Evolutionary conservation across 2,797 vertebrate genomes (phyloP).

Genomic region (Hirundo rustica): DNA sequence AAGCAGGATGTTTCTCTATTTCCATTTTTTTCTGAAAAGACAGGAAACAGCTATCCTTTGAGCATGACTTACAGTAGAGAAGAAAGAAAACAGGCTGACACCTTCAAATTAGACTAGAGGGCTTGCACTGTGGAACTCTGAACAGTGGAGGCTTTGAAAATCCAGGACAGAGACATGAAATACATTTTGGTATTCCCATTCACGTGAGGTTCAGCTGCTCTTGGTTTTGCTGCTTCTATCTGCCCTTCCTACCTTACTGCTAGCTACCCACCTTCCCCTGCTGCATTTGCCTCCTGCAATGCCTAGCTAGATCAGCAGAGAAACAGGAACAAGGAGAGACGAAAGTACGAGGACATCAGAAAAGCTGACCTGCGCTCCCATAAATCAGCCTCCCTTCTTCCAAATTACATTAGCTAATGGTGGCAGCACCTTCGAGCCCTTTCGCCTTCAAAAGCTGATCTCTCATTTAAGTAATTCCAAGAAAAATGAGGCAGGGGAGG

Average conservation of each 20-base stretch:
- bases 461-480: slow-evolving; percentile 40
- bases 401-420: slow-evolving; percentile 64
- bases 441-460: slow-evolving; percentile 51
- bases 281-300: background rate
- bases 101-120: background rate
- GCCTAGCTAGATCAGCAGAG: background rate
- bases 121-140: background rate
- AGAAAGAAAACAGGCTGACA: background rate
- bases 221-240: background rate
- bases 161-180: background rate
- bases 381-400: background rate
- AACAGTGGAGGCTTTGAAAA: background rate
- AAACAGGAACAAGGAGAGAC: background rate
- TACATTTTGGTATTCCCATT: background rate
- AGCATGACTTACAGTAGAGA: background rate
- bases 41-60: background rate
- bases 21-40: background rate
- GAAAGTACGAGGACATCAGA: background rate
- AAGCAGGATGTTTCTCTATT: background rate
- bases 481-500: background rate
- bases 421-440: background rate
- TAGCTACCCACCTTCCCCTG: background rate
- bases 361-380: background rate
- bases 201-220: background rate
- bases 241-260: background rate